phyloP scores from a whole-genome alignment of 2,113 vertebrate species.

The Oreamnos americanus region DNA sequence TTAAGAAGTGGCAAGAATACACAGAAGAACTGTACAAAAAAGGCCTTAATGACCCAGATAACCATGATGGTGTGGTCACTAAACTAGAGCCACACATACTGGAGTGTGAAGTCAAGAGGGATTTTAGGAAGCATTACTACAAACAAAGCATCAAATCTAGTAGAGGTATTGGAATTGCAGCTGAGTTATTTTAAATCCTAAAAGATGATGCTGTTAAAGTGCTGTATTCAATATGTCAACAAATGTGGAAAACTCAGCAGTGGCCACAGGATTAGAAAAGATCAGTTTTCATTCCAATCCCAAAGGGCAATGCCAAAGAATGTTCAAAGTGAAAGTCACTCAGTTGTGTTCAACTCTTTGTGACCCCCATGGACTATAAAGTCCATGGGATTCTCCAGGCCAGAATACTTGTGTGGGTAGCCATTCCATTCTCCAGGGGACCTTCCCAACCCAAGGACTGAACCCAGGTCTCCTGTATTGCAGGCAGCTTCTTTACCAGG shows the following conservation, averaged over 20 bases:
- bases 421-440: not conserved
- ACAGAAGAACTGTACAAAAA: not conserved
- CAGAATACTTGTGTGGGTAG: not conserved
- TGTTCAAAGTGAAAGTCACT: not conserved
- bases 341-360: not conserved
- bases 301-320: not conserved
- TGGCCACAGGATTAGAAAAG: not conserved
- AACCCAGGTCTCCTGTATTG: not conserved
- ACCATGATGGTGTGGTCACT: not conserved
- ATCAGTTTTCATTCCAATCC: not conserved
- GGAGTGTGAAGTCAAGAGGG: not conserved
- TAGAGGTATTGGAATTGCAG: not conserved
- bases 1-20: not conserved
- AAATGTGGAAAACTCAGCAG: not conserved
- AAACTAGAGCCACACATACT: not conserved
- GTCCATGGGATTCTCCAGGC: not conserved
- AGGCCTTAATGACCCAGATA: not conserved
- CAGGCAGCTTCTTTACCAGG: not conserved
- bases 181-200: not conserved
- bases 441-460: not conserved
- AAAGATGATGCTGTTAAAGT: not conserved
- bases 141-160: not conserved
- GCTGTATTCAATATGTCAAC: not conserved
- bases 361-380: not conserved
- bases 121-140: not conserved